Percentiles rank a stretch among this genome's conserved stretches.
Evolutionary conservation across 2,888 invertebrate genomes (phyloP).

Genomic region (Caenorhabditis sp.): DNA sequence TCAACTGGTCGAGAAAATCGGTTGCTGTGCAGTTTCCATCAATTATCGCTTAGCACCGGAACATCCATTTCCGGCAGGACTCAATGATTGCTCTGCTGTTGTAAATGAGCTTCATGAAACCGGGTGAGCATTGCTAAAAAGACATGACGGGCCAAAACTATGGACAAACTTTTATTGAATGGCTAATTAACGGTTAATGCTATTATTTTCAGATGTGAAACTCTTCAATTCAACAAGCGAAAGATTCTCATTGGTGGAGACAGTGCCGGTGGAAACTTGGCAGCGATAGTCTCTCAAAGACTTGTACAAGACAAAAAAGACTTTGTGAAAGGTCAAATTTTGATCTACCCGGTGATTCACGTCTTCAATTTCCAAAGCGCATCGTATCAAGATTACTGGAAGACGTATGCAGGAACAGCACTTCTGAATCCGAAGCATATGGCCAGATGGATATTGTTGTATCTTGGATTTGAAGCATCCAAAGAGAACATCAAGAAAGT

Average conservation of each 20-base stretch:
- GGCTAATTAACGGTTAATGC: too few species aligned
- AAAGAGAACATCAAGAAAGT: constrained; percentile 70
- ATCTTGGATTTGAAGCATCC: constrained; percentile 71
- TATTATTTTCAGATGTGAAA: constrained; percentile 51
- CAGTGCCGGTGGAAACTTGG: constrained; percentile 77
- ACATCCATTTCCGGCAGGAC: constrained; percentile 79
- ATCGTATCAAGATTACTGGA: constrained; percentile 75
- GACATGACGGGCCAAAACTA: too few species aligned
- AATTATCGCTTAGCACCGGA: constrained; percentile 79
- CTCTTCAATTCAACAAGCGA: constrained; percentile 69
- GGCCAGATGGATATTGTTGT: constrained; percentile 74
- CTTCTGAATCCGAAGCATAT: constrained; percentile 67
- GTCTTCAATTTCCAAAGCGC: constrained; percentile 78
- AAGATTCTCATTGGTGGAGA: constrained; percentile 77
- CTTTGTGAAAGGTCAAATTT: constrained; percentile 76
- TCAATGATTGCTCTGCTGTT: constrained; percentile 79
- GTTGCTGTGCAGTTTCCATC: constrained; percentile 68
- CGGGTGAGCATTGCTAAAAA: constrained; percentile 63
- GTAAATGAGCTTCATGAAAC: constrained; percentile 70
- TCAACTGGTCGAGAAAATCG: constrained; percentile 64
- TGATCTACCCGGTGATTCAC: constrained; percentile 80
- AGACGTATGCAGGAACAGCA: constrained; percentile 61
- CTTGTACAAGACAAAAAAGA: constrained; percentile 30
- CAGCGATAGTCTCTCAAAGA: constrained; percentile 65
- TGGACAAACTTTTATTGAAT: too few species aligned